These are phyloP conservation scores for Antennarius maculatus DNA, from an alignment of 2,797 vertebrate species.

Conservation along the genomic window DNA sequence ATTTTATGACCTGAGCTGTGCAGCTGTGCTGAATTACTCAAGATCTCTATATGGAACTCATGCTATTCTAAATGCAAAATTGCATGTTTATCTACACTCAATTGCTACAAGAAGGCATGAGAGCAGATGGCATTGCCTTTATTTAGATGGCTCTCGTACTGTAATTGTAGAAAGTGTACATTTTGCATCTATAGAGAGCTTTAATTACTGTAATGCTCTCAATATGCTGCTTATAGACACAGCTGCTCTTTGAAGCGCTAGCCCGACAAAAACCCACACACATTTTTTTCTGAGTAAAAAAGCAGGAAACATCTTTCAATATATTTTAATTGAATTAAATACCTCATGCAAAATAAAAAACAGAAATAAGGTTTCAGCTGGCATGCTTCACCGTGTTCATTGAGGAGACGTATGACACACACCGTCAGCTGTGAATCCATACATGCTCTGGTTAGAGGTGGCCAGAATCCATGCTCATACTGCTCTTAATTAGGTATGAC, in stretches of 20 bases:
- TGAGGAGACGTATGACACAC: constrained; percentile 4
- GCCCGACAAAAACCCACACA: neutral
- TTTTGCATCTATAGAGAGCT: constrained; percentile 28
- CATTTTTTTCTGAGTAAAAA: neutral
- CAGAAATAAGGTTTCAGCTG: neutral
- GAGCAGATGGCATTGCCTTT: constrained; percentile 40
- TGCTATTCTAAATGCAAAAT: constrained; percentile 20
- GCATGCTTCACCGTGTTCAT: constrained; percentile 25
- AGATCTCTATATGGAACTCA: constrained; percentile 10
- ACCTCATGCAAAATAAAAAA: neutral
- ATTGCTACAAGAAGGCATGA: constrained; percentile 7
- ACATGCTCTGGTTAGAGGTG: constrained; percentile 27
- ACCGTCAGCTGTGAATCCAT: constrained; percentile 17
- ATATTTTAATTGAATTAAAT: neutral
- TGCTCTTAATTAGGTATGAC: constrained; percentile 51
- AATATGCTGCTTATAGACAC: constrained; percentile 47
- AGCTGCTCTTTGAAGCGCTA: constrained; percentile 34
- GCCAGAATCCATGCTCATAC: constrained; percentile 18
- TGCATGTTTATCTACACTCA: constrained; percentile 26
- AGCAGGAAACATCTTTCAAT: constrained; percentile 6
- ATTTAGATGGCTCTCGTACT: constrained; percentile 38
- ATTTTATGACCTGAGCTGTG: constrained; percentile 8
- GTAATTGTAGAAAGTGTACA: constrained; percentile 35
- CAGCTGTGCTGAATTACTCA: constrained; percentile 14
- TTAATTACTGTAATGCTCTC: constrained; percentile 42